A percentile compares a stretch with the other conserved stretches of the same genome.
phyloP scores from a whole-genome alignment of 1,140 invertebrate genomes.

The Ooceraea biroi region DNA sequence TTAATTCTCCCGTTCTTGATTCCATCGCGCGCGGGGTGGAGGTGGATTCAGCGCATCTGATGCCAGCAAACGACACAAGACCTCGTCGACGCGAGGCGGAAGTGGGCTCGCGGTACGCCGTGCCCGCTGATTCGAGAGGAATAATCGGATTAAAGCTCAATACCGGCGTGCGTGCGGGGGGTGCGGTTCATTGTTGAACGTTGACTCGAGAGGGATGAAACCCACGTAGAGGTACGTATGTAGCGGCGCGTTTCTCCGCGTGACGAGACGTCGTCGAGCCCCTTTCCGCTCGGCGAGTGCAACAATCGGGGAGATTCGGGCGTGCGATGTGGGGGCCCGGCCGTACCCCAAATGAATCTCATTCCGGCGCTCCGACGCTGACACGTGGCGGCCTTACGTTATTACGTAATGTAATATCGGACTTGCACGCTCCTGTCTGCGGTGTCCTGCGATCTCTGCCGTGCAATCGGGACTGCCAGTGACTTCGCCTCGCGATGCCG shows the following conservation, averaged over 20 bases:
- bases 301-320: conserved; percentile 60
- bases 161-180: conserved; percentile 62
- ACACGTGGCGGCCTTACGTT: conserved; percentile 66
- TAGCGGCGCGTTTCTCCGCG: conserved; percentile 54
- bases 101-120: conserved; percentile 31
- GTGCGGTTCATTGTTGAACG: conserved; percentile 73
- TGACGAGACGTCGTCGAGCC: conserved; percentile 6
- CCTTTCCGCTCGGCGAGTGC: conserved; percentile 14
- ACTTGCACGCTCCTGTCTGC: conserved; percentile 64
- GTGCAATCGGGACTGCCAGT: conserved; percentile 19
- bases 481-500: conserved; percentile 1
- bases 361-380: conserved; percentile 58
- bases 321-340: background rate
- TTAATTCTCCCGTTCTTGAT: background rate
- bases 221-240: conserved; percentile 62
- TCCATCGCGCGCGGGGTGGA: background rate
- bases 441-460: conserved; percentile 47
- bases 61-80: background rate
- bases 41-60: background rate
- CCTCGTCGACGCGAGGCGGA: conserved; percentile 30
- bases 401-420: conserved; percentile 72
- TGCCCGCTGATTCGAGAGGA: conserved; percentile 77
- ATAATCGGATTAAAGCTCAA: conserved; percentile 80
- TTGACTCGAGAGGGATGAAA: conserved; percentile 76
- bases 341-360: conserved; percentile 51